Evolutionary conservation across 2,888 invertebrate species (phyloP).

Genomic region (Orchestes rusci): DNA sequence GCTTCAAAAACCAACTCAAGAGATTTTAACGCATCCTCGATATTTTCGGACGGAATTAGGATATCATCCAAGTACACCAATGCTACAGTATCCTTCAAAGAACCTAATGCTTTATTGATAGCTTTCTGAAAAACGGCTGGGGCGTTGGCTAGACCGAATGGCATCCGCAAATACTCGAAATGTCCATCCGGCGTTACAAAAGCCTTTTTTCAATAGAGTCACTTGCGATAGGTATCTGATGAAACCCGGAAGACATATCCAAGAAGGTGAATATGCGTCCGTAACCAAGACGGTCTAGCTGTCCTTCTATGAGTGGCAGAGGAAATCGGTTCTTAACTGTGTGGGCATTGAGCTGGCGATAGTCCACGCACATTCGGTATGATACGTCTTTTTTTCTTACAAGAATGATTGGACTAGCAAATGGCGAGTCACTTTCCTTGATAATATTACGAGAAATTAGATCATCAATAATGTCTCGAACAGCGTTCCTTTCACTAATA

Average conservation of each 20-base stretch:
- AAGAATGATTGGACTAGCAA: conserved; percentile 19
- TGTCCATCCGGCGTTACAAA: conserved; percentile 34
- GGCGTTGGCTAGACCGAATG: conserved; percentile 34
- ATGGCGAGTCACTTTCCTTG: conserved; percentile 13
- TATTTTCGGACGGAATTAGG: conserved; percentile 16
- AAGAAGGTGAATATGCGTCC: conserved; percentile 28
- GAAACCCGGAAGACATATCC: conserved; percentile 32
- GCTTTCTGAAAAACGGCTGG: conserved; percentile 25
- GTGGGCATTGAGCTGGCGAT: conserved; percentile 26
- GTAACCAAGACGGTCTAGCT: conserved; percentile 28
- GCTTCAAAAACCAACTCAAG: conserved; percentile 6
- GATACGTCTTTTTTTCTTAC: conserved; percentile 20
- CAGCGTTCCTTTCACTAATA: conserved; percentile 11
- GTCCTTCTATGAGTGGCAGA: conserved; percentile 28
- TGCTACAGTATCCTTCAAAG: conserved; percentile 4
- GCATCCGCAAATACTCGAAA: conserved; percentile 35
- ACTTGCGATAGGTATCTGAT: conserved; percentile 34
- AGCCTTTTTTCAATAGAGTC: conserved; percentile 25
- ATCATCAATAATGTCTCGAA: conserved; percentile 19
- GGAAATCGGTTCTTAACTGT: conserved; percentile 30
- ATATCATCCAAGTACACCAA: conserved; percentile 23
- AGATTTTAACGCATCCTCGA: conserved; percentile 9
- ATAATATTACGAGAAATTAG: conserved; percentile 16
- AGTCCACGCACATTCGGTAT: conserved; percentile 23
- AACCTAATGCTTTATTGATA: conserved; percentile 15